Percentiles rank a stretch among this genome's conserved stretches.
Evolutionary conservation across 53 echinoderm and acorn worm species (phyloP).

Genomic region (Glandiceps talaboti): DNA sequence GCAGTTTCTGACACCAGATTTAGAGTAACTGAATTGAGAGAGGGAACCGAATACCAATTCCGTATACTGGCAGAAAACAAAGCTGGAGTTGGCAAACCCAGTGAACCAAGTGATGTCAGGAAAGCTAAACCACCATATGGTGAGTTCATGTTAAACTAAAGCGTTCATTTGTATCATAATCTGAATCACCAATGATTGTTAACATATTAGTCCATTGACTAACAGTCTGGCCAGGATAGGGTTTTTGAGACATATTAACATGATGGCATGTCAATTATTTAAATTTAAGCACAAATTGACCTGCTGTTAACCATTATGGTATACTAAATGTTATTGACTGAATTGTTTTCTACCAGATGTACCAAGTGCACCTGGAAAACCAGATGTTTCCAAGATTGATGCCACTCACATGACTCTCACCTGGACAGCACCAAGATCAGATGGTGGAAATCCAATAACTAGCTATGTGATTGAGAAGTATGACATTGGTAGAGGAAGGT

Average conservation of each 20-base stretch:
- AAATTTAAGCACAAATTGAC: no score
- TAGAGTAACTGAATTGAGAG: constrained; percentile 1
- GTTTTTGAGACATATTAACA: no score
- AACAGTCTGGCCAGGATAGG: no score
- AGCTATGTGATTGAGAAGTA: constrained; percentile 79
- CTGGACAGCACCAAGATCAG: constrained; percentile 64
- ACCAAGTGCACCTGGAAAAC: constrained; percentile 61
- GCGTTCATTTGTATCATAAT: no score
- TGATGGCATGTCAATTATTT: no score
- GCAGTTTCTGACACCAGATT: not conserved
- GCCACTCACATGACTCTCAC: constrained; percentile 45
- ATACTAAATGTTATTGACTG: no score
- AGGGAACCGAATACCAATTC: constrained; percentile 4
- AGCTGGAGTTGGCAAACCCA: constrained; percentile 11
- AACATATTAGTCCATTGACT: no score
- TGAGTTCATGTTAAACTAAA: no score
- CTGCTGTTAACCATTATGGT: no score
- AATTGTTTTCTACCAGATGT: constrained; percentile 28
- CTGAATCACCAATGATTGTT: no score
- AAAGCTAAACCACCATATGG: constrained; percentile 10
- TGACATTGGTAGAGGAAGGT: constrained; percentile 52
- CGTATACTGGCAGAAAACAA: constrained; percentile 7
- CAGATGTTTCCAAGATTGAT: constrained; percentile 47
- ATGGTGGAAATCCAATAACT: constrained; percentile 75
- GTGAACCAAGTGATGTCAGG: not conserved